These are phyloP conservation scores for Tubiluchus corallicola DNA, from an alignment of 2,888 invertebrate species.

Conservation along the genomic window DNA sequence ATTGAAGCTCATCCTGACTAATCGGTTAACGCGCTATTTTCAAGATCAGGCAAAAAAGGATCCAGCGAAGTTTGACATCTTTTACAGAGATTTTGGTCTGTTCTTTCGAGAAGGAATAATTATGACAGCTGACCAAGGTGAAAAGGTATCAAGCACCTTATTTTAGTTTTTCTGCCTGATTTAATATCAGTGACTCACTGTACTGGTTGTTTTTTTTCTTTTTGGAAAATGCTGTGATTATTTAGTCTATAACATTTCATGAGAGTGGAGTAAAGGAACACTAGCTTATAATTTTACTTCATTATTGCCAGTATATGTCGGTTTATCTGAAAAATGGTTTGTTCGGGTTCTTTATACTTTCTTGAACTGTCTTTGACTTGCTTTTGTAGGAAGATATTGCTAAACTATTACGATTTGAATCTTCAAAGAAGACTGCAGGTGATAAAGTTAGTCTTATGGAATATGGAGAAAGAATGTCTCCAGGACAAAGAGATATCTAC, in stretches of 20 bases:
- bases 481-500: slow-evolving; percentile 65
- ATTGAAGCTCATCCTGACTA: slow-evolving; percentile 60
- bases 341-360: no score
- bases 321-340: no score
- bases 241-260: no score
- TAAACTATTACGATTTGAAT: slow-evolving; percentile 75
- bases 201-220: no score
- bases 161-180: neutral
- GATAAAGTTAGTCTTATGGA: slow-evolving; percentile 52
- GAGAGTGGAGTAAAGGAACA: no score
- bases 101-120: slow-evolving; percentile 92
- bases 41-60: slow-evolving; percentile 68
- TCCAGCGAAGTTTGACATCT: slow-evolving; percentile 54
- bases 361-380: no score
- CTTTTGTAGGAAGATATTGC: slow-evolving; percentile 71
- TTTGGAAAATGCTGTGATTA: no score
- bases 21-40: slow-evolving; percentile 61
- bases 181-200: neutral
- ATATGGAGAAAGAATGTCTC: slow-evolving; percentile 54
- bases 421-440: slow-evolving; percentile 52
- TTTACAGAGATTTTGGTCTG: slow-evolving; percentile 76
- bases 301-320: no score
- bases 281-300: no score
- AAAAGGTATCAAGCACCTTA: slow-evolving; percentile 49
- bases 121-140: slow-evolving; percentile 52